A percentile compares a stretch with the other conserved stretches of the same genome.
Conservation (phyloP, 2,888 invertebrate species). For the Parascotia fuliginaria region DNA sequence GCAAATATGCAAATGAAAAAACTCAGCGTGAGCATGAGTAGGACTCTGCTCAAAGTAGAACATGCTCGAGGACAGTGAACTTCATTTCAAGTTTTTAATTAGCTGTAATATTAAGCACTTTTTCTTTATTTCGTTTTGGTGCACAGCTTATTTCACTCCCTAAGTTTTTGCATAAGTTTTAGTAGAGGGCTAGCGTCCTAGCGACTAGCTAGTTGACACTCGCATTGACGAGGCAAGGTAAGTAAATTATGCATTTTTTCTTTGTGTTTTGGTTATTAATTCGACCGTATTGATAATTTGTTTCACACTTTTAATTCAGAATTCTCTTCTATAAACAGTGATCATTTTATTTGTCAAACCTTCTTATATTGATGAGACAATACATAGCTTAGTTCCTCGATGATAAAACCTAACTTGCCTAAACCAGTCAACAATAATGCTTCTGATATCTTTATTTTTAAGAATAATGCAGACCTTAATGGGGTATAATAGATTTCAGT, state of each 20-base stretch:
- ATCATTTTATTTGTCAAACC: not conserved
- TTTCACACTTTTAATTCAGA: not conserved
- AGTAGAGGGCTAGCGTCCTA: not conserved
- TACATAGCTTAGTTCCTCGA: not conserved
- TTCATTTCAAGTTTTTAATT: no score
- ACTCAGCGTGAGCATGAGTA: no score
- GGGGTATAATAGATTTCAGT: no score
- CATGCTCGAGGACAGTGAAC: no score
- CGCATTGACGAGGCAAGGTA: slow-evolving; percentile 1
- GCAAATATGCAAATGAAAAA: no score
- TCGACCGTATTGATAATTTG: not conserved
- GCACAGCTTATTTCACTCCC: not conserved
- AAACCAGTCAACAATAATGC: no score
- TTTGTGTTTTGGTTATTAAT: not conserved
- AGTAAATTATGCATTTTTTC: slow-evolving; percentile 1
- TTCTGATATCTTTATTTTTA: no score
- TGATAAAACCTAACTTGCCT: no score
- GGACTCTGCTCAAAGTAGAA: no score
- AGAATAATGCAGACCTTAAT: no score
- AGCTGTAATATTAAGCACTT: no score
- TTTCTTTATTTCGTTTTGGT: not conserved
- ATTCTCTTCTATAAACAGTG: not conserved
- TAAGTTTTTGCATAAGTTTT: no score
- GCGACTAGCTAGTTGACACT: not conserved
- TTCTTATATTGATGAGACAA: not conserved